Evolutionary conservation across 1,140 invertebrate species (phyloP).

Genomic region (Cepaea nemoralis): DNA sequence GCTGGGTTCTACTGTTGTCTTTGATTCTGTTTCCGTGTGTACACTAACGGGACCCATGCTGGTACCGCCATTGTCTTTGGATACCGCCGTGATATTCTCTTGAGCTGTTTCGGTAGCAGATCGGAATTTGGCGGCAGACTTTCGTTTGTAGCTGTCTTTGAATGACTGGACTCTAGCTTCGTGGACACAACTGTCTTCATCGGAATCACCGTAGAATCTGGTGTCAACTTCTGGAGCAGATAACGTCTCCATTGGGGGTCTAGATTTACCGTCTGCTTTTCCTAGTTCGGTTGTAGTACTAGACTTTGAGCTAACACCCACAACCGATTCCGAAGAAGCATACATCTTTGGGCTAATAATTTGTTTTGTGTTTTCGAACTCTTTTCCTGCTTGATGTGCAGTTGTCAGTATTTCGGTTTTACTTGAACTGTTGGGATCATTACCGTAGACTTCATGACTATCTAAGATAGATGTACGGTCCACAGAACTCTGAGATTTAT

Average conservation of each 20-base stretch:
- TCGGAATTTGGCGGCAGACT: slow-evolving; percentile 3
- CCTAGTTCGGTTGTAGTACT: neutral
- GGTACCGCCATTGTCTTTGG: neutral
- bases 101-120: neutral
- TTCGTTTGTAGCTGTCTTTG: slow-evolving; percentile 37
- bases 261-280: neutral
- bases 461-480: neutral
- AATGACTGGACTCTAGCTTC: slow-evolving; percentile 37
- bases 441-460: neutral
- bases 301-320: neutral
- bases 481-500: no score
- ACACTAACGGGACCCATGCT: neutral
- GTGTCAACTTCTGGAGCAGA: slow-evolving; percentile 27
- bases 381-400: neutral
- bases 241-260: neutral
- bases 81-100: neutral
- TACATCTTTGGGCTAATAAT: neutral
- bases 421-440: neutral
- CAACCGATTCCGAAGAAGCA: neutral
- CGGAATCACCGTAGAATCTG: slow-evolving; percentile 36
- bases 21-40: neutral
- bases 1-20: neutral
- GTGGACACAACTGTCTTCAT: slow-evolving; percentile 35
- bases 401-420: neutral
- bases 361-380: neutral